Evolutionary conservation across 2,797 vertebrate genomes (phyloP).

Genomic region (Ispidina lecontei): DNA sequence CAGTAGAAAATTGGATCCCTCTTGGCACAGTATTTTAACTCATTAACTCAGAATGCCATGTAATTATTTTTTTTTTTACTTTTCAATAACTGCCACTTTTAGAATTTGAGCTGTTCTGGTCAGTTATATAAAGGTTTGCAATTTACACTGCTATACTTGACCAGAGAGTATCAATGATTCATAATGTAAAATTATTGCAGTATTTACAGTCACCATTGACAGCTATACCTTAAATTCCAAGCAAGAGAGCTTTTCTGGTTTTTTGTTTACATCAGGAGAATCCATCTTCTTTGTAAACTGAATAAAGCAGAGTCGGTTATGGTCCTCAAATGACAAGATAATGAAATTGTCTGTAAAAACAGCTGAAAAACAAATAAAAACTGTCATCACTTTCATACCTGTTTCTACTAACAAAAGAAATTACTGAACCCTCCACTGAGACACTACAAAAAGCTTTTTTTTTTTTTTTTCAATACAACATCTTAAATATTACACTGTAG

Average conservation of each 20-base stretch:
- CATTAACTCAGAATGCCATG: neutral
- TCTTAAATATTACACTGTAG: constrained; percentile 59
- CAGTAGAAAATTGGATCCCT: neutral
- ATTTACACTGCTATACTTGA: neutral
- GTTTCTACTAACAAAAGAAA: constrained; percentile 11
- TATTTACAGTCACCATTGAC: neutral
- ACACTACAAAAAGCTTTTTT: constrained; percentile 51
- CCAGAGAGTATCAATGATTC: neutral
- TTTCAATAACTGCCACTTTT: neutral
- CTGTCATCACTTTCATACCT: constrained; percentile 17
- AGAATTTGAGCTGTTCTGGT: neutral
- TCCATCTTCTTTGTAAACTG: constrained; percentile 87
- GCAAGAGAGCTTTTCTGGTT: constrained; percentile 89
- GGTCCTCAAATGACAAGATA: constrained; percentile 91
- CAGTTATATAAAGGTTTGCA: neutral
- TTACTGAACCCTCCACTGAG: constrained; percentile 31
- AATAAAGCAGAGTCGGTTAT: constrained; percentile 89
- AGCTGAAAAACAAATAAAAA: constrained; percentile 80
- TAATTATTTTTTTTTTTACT: neutral
- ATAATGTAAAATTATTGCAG: neutral
- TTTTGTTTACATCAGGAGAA: constrained; percentile 82
- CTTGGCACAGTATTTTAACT: constrained; percentile 1
- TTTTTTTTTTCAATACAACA: constrained; percentile 53
- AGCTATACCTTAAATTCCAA: constrained; percentile 91
- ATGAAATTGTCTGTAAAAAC: constrained; percentile 90